These are phyloP conservation scores for Grus americana DNA, from an alignment of 2,113 vertebrate genomes.

Conservation along the genomic window DNA sequence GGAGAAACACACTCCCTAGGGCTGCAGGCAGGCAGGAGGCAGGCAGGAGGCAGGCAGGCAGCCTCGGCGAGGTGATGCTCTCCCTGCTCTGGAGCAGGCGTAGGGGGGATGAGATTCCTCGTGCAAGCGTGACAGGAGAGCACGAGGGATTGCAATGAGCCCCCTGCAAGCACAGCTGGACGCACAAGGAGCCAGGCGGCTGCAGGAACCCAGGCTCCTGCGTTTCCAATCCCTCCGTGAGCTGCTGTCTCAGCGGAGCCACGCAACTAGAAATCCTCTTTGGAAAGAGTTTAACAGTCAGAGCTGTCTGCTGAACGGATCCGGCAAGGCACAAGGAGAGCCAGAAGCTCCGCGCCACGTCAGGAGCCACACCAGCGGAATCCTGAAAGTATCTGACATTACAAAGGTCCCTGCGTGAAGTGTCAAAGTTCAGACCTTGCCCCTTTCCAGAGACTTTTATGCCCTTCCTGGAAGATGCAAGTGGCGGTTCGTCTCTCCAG, in stretches of 20 bases:
- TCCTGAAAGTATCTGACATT: background rate
- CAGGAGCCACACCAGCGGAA: background rate
- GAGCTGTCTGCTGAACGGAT: background rate
- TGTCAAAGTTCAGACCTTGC: background rate
- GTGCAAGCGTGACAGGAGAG: fast-evolving
- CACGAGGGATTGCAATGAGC: background rate
- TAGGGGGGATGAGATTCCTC: background rate
- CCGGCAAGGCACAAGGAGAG: background rate
- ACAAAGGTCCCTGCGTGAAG: background rate
- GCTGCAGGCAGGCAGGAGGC: background rate
- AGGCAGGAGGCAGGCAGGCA: no score
- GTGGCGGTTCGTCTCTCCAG: background rate
- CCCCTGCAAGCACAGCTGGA: background rate
- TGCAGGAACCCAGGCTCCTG: background rate
- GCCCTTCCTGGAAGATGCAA: background rate
- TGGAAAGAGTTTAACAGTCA: background rate
- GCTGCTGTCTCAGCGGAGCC: background rate
- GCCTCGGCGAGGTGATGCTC: background rate
- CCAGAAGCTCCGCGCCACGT: fast-evolving
- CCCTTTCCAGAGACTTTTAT: background rate
- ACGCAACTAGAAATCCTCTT: background rate
- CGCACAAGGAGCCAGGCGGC: fast-evolving
- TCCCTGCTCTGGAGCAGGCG: background rate
- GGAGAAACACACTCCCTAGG: background rate
- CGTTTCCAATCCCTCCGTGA: fast-evolving